Base-by-base conservation (phyloP, 2,113 vertebrate genomes). In the Seriola dumerili region DNA sequence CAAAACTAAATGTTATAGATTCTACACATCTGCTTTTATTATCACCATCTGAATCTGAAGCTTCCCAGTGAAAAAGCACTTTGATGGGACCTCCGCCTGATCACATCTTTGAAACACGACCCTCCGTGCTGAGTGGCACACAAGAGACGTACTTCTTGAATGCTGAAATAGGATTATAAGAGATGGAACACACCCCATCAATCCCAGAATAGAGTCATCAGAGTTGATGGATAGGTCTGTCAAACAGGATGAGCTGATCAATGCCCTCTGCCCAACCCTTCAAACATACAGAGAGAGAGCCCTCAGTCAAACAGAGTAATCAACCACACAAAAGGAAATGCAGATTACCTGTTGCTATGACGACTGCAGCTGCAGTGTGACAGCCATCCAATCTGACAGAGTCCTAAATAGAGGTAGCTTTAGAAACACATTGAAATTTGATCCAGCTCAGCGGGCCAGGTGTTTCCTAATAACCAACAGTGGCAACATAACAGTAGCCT, bases 311-410 rank as follows among this genome's bases (percentile, higher is more conserved):
- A 91, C 71, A 79, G 62, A 88, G 93, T 89, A 93, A 95, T 93
- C 90, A 63, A 55, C 29, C 84, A 90, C 91, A 96, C 95, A 95
- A 95, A 95, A 93, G 94, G 83, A 79, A 91, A 90, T 90, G 93
- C 90, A 93, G 91, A 94, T 94, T 91, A 94, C 94, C 92, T 66
- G 76, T 95, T 94, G 95, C 95, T 95, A 94, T 95, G 95, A 90
- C 87, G 90, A 96, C 97, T 95, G 95, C 96, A 97, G 96, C 96
- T 97, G 97, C 93, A 80, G 74, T 36, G 73, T 85, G 74, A 81
- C 84, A 85, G 76, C 69, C 76, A 38, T 76, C 69, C 75, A 29
- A 48, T 57, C 50, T 80, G 78, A 83, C 78, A 66, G 83, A 79
- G 83, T 80, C 57, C 63, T 78, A 76, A 80, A 88, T 72, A 76